A percentile compares a stretch with the other conserved stretches of the same genome.
These are phyloP conservation scores for Pseudoatta argentina DNA, from an alignment of 1,140 invertebrate genomes.

Conservation along the genomic window DNA sequence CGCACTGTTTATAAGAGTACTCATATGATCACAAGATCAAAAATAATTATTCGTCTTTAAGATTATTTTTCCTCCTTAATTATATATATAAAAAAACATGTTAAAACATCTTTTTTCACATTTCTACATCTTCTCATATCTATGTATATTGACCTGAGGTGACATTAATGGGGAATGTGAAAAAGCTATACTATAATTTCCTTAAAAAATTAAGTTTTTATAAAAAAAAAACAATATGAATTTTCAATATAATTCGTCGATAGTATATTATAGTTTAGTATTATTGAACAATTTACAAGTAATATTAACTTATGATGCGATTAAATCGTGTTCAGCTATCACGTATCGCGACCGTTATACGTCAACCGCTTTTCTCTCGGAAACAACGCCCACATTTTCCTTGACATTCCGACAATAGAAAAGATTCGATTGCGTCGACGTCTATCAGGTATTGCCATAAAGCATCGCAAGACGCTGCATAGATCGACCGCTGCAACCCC, in stretches of 20 bases:
- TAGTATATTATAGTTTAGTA: not conserved
- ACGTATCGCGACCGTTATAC: conserved; percentile 41
- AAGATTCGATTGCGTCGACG: conserved; percentile 56
- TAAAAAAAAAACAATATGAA: not conserved
- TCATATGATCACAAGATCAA: not conserved
- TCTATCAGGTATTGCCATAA: conserved; percentile 28
- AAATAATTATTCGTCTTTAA: conserved; percentile 19
- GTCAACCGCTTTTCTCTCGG: conserved; percentile 21
- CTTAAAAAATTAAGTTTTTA: not conserved
- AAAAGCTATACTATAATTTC: not conserved
- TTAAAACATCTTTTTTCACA: not conserved
- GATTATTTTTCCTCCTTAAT: not conserved
- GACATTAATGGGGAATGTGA: not conserved
- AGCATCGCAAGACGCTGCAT: conserved; percentile 26
- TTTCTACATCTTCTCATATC: not conserved
- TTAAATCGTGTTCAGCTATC: not conserved
- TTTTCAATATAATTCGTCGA: too few species aligned
- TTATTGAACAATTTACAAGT: not conserved
- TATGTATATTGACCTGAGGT: not conserved
- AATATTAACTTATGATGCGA: not conserved
- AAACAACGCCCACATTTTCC: conserved; percentile 50
- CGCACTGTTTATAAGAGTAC: conserved; percentile 24
- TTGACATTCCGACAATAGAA: conserved; percentile 27
- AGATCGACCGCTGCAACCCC: conserved; percentile 43
- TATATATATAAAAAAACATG: not conserved